Evolutionary conservation across 1,140 invertebrate genomes (phyloP).

Genomic region (Lepidurus couesii): DNA sequence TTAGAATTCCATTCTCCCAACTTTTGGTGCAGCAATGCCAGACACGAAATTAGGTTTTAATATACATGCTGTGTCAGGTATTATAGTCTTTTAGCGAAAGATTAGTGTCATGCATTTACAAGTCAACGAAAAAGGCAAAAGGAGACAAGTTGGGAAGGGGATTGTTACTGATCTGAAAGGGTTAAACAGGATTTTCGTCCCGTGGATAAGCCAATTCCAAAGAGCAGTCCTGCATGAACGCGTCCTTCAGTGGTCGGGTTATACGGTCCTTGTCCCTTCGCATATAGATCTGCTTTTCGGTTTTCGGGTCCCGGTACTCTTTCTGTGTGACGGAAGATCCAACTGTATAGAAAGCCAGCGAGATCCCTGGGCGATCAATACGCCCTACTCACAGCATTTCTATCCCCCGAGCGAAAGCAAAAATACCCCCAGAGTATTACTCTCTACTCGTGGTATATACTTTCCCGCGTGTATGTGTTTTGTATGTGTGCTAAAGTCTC

Average conservation of each 20-base stretch:
- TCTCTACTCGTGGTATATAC: background rate
- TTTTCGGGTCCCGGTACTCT: background rate
- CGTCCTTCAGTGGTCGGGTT: background rate
- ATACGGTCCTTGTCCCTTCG: slow-evolving; percentile 14
- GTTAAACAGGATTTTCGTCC: background rate
- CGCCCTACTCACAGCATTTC: background rate
- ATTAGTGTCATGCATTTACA: too few relatives aligned
- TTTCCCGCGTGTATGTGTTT: background rate
- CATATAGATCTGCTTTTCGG: background rate
- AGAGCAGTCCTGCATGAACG: background rate
- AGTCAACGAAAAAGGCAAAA: too few relatives aligned
- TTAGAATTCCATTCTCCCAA: too few relatives aligned
- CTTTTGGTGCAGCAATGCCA: too few relatives aligned
- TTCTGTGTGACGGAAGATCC: slow-evolving; percentile 18
- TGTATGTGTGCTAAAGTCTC: background rate
- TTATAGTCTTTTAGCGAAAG: too few relatives aligned
- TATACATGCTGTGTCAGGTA: too few relatives aligned
- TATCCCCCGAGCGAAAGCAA: background rate
- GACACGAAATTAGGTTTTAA: too few relatives aligned
- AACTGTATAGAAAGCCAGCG: background rate
- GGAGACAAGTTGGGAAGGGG: too few relatives aligned
- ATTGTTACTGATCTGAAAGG: background rate
- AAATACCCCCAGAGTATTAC: background rate
- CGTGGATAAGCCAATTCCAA: background rate
- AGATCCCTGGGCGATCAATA: slow-evolving; percentile 9